Evolutionary conservation across 2,113 vertebrate genomes (phyloP).

Genomic region (Tychaedon coryphoeus): DNA sequence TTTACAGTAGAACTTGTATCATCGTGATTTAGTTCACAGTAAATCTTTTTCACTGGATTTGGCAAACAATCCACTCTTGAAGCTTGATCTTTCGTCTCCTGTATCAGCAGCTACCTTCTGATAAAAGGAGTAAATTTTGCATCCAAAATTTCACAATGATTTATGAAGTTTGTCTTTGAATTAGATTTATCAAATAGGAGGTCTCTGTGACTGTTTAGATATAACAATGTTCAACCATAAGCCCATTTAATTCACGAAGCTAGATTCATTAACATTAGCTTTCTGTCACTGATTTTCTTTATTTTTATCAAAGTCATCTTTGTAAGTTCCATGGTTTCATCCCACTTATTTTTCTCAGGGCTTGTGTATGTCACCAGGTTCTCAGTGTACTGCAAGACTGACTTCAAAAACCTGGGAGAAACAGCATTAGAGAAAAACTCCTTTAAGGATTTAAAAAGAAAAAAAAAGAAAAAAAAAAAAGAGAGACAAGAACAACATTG

Average conservation of each 20-base stretch:
- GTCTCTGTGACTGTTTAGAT: background rate
- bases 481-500: background rate
- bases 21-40: background rate
- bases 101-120: background rate
- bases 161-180: background rate
- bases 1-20: background rate
- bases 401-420: conserved; percentile 70
- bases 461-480: background rate
- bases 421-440: background rate
- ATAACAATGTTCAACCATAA: background rate
- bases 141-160: background rate
- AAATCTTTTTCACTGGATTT: background rate
- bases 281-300: conserved; percentile 39
- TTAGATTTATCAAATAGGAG: background rate
- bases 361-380: conserved; percentile 73
- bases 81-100: background rate
- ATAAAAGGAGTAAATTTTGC: background rate
- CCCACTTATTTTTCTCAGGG: conserved; percentile 74
- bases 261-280: conserved; percentile 57
- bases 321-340: conserved; percentile 53
- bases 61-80: background rate
- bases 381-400: conserved; percentile 72
- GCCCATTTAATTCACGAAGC: background rate
- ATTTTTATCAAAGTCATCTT: conserved; percentile 58
- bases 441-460: background rate